Evolutionary conservation across 2,888 invertebrate species (phyloP).

Genomic region (Eristalis intricaria): DNA sequence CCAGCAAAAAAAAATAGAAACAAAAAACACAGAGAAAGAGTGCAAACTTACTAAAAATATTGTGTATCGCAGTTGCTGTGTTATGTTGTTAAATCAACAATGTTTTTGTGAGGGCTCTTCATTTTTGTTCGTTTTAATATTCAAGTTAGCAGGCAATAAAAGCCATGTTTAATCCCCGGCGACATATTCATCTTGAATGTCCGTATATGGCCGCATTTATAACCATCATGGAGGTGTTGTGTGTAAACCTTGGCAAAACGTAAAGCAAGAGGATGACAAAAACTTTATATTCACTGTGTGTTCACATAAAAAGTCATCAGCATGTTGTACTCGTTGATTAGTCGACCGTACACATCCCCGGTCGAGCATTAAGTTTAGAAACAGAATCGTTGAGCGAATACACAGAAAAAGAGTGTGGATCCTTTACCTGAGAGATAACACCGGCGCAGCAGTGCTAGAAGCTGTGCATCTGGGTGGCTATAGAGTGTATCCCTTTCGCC

Average conservation of each 20-base stretch:
- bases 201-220: slow-evolving; percentile 57
- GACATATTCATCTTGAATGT: slow-evolving; percentile 70
- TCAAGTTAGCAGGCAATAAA: slow-evolving; percentile 66
- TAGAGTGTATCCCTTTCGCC: slow-evolving; percentile 45
- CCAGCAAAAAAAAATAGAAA: slow-evolving; percentile 14
- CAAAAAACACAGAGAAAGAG: neutral
- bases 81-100: slow-evolving; percentile 63
- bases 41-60: slow-evolving; percentile 61
- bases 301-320: slow-evolving; percentile 71
- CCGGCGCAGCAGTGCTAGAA: slow-evolving; percentile 39
- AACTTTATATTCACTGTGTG: slow-evolving; percentile 64
- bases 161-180: slow-evolving; percentile 70
- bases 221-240: slow-evolving; percentile 57
- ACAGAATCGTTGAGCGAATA: slow-evolving; percentile 45
- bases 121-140: slow-evolving; percentile 53
- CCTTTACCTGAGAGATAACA: slow-evolving; percentile 65
- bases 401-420: slow-evolving; percentile 38
- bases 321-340: slow-evolving; percentile 72
- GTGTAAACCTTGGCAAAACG: slow-evolving; percentile 52
- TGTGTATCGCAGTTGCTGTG: slow-evolving; percentile 46
- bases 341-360: slow-evolving; percentile 70
- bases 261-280: slow-evolving; percentile 67
- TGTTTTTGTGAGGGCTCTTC: slow-evolving; percentile 39
- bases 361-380: slow-evolving; percentile 71
- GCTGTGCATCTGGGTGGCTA: slow-evolving; percentile 29